Percentiles rank a stretch among this genome's conserved stretches.
These are phyloP conservation scores for Mythimna pallens DNA, from an alignment of 2,888 invertebrate genomes.

Conservation along the genomic window DNA sequence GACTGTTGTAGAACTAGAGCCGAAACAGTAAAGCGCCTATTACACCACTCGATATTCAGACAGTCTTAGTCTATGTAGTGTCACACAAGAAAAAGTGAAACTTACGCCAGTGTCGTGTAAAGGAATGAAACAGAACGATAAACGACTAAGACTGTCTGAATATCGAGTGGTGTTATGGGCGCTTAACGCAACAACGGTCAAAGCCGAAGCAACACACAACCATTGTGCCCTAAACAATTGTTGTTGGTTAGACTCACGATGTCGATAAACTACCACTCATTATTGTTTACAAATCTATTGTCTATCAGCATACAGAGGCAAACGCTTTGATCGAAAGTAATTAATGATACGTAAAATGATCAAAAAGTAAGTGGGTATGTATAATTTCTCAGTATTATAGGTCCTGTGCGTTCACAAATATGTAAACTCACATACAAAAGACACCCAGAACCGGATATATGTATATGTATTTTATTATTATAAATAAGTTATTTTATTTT, in stretches of 20 bases:
- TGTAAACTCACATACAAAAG: no score
- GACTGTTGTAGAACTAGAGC: constrained; percentile 30
- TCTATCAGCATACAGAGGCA: neutral
- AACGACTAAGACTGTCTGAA: no score
- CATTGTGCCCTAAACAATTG: constrained; percentile 38
- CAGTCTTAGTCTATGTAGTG: no score
- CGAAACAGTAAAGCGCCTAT: constrained; percentile 7
- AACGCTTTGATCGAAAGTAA: constrained; percentile 1
- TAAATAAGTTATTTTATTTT: no score
- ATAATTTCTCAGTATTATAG: neutral
- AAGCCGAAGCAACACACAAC: constrained; percentile 22
- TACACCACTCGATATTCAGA: no score
- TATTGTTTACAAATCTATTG: constrained; percentile 32
- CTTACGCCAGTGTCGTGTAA: no score
- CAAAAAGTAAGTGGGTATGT: neutral
- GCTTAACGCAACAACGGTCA: constrained; percentile 28
- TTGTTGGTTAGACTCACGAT: constrained; percentile 10
- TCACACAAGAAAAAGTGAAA: no score
- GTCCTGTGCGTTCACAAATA: no score
- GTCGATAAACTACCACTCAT: constrained; percentile 22
- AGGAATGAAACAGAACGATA: no score
- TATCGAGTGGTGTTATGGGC: no score
- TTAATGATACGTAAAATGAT: constrained; percentile 12
- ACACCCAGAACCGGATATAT: no score
- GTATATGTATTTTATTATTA: no score